Base-by-base conservation (phyloP, 2,888 invertebrate species). In the Ctenicera cuprea region DNA sequence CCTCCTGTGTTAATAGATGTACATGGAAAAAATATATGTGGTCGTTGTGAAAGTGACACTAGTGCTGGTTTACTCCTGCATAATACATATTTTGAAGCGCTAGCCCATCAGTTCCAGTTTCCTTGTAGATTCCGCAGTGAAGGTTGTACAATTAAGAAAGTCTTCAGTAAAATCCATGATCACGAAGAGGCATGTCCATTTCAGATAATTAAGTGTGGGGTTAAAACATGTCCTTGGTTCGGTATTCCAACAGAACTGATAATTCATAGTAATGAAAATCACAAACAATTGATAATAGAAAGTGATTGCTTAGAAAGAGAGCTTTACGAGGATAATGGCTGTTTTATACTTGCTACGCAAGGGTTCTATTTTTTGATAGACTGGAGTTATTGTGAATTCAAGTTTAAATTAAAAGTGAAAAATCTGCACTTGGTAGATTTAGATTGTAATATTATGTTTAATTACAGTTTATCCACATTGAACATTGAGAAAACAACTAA, bases 301-400 rank as follows among this genome's bases (percentile, higher is more conserved):
- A n/a, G n/a, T n/a, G n/a, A 57, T 37, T 43, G 43, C 16, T 22
- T 52, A 3, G 16, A 5, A 11, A 33, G 14, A 37, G 5, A n/a
- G 3, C 1, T 7, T n/a, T n/a, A n/a, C 5, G 4, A 33, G 4
- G 18, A 14, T 16, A 12, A 9, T 9, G 18, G 37, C n/a, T 37
- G 57, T 57, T 33, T 16, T 37, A 57, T 57, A 8, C 33, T 57
- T 57, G 8, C 26, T 3, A 7, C 30, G 7, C 0, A 52, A 12
- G 52, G 22, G 3, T 52, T 57, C 8, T 18, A 57, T 57, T 57
- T 57, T 37, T 20, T 57, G 8, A 33, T 57, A 2, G 37, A 57
- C 0, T 57, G 57, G 33, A 18, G n/a, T 3, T 18, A 33, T 57
- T 8, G 11, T 7, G 37, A 33, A 9, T 37, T 14, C 14, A 14